Evolutionary conservation across 1,140 invertebrate genomes (phyloP), one percentile per base, ranked within the genome.

Genomic region (Diachasma alloeum): DNA sequence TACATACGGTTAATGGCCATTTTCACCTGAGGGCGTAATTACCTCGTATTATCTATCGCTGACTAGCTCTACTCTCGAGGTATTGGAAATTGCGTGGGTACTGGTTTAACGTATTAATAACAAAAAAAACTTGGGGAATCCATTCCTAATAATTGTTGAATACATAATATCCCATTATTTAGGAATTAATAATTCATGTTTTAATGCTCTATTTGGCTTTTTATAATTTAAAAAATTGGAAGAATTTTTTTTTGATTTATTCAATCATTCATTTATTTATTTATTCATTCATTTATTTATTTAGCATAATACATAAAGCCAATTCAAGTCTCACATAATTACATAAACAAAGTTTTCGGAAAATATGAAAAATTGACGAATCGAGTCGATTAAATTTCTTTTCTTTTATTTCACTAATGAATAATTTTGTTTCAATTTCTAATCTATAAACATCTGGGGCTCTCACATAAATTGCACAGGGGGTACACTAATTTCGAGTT

Each of bases 1-100:
- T 71, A 68, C 15, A 17, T 53, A 17, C 17, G 48, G 72, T 81
- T 81, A 81, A 82, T 82, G 81, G 81, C 42, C 66, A 63, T 63
- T 26, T 81, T 77, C 73, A 79, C 80, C 75, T 59, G 53, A 63
- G 78, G 66, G 79, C 75, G 77, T 81, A 82, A 83, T 83, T 83
- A 81, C 77, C 73, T 15, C 66, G 80, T 66, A 80, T 81, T 83
- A 82, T 82, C 79, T 66, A 46, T 75, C 73, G 53, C 68, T 75
- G 73, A 56, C 67, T 72, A 67, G 74, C 44, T 44, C 68, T 71
- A 66, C 72, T 74, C 72, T 74, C 75, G 78, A 80, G 72, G 63
- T 70, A 48, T 77, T 68, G 59, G 26, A 56, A 59, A 77, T 63
- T 31, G 75, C 79, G 80, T 82, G 78, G 80, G 82, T 78, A 5